Conservation (phyloP, 2,113 vertebrate genomes). For the Pterocles orientalis region DNA sequence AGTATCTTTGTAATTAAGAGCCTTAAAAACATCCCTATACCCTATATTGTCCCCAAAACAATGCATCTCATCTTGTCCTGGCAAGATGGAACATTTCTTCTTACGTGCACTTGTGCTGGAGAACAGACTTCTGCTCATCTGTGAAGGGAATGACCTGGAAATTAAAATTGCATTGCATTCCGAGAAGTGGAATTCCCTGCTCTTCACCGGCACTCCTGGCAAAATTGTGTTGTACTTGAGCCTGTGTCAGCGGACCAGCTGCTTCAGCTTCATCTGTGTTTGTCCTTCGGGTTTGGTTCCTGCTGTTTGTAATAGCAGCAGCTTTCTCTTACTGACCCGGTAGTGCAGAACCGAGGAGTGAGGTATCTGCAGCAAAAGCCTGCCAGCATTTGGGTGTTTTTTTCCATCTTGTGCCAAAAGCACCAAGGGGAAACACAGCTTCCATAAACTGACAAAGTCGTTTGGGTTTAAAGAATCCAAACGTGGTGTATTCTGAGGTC, state of each 20-base stretch:
- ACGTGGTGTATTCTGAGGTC: not conserved
- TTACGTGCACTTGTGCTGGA: not conserved
- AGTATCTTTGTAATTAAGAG: not conserved
- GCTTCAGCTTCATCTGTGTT: not conserved
- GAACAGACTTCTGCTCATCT: not conserved
- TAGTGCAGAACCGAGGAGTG: not conserved
- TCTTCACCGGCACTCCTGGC: not conserved
- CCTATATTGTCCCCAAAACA: not conserved
- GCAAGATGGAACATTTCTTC: not conserved
- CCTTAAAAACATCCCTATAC: not conserved
- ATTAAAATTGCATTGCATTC: not conserved
- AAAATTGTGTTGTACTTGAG: not conserved
- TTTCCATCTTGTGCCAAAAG: not conserved
- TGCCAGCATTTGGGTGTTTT: not conserved
- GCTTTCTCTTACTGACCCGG: not conserved
- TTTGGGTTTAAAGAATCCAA: not conserved
- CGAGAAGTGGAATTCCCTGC: not conserved
- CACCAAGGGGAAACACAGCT: not conserved
- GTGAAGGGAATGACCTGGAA: not conserved
- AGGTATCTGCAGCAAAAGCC: not conserved
- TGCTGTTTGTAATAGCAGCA: not conserved
- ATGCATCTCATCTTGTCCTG: not conserved
- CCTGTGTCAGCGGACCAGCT: fast-evolving
- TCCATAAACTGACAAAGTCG: not conserved
- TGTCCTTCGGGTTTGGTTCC: not conserved